A percentile compares a stretch with the other conserved stretches of the same genome.
Conservation (phyloP, 1,140 invertebrate species). For the Coptotermes formosanus region DNA sequence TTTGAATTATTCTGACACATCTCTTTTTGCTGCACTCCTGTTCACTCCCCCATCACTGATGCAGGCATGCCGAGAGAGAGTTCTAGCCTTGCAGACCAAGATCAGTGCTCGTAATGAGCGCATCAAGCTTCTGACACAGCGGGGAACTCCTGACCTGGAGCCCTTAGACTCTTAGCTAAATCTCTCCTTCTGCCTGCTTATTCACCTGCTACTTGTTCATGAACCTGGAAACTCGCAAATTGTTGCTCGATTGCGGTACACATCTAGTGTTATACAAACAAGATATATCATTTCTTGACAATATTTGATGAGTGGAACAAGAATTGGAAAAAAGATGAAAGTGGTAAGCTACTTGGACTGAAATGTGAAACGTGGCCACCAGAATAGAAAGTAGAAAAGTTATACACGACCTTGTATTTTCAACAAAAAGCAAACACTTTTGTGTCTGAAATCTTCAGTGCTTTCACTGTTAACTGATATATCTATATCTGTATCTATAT, state of each 20-base stretch:
- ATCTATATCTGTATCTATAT: background rate
- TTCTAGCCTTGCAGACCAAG: slow-evolving; percentile 83
- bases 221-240: background rate
- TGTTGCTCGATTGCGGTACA: background rate
- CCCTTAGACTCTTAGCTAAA: slow-evolving; percentile 49
- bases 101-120: slow-evolving; percentile 82
- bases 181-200: slow-evolving; percentile 1
- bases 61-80: slow-evolving; percentile 79
- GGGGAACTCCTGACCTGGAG: slow-evolving; percentile 76
- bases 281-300: background rate
- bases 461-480: background rate
- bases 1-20: slow-evolving; percentile 32
- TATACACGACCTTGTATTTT: slow-evolving; percentile 21
- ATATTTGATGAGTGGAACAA: background rate
- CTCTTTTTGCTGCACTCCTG: slow-evolving; percentile 63
- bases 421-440: slow-evolving; percentile 17
- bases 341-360: slow-evolving; percentile 30
- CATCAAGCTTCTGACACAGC: slow-evolving; percentile 80
- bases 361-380: slow-evolving; percentile 36
- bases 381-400: slow-evolving; percentile 28
- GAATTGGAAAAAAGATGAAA: background rate
- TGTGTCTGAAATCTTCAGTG: slow-evolving; percentile 33
- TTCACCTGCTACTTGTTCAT: background rate
- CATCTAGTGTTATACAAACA: background rate
- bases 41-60: slow-evolving; percentile 37